Base-by-base conservation (phyloP, 2,888 invertebrate species). In the Ecliptopera silaceata region DNA sequence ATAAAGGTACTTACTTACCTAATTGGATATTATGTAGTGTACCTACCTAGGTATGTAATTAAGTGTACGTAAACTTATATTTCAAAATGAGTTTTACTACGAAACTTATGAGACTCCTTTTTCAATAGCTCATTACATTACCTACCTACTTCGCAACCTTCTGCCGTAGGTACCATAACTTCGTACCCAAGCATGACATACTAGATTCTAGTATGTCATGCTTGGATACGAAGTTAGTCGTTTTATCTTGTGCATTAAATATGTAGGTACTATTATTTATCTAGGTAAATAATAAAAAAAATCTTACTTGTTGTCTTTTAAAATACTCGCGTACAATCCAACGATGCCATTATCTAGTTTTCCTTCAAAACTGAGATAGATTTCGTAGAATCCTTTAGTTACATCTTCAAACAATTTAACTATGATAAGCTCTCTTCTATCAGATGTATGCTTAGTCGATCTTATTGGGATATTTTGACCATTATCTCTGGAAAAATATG, bases 281-380 rank as follows among this genome's bases (percentile, higher is more conserved):
- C 31, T 38, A 38, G n/a, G 18, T n/a, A 8, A 0, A 4, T 12
- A 12, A 2, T n/a, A n/a, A n/a, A n/a, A 3, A n/a, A 31, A 4
- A 3, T 22, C 87, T 85, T 74, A 91, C 91, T 75, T 68, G 55
- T 82, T 83, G 63, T 74, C 83, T 71, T 93, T 93, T 3, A 92
- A 76, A 15, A 87, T 89, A 71, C 93, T 93, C 54, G 92, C 92
- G 67, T 94, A 93, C 39, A 94, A 93, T 34, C 93, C 92, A 58
- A 93, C 86, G 11, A 92, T 86, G 60, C 87, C 85, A 6, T 67
- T 74, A 54, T 92, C 89, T 56, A 94, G 73, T 42, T 78, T 88
- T 32, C 94, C 94, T 31, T 78, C 71, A 71, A 92, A 94, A 31
- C 78, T 65, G 22, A 94, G 79, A 6, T 70, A 56, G n/a, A 94